Evolutionary conservation across 2,113 vertebrate genomes (phyloP).

Genomic region (Fulica atra): DNA sequence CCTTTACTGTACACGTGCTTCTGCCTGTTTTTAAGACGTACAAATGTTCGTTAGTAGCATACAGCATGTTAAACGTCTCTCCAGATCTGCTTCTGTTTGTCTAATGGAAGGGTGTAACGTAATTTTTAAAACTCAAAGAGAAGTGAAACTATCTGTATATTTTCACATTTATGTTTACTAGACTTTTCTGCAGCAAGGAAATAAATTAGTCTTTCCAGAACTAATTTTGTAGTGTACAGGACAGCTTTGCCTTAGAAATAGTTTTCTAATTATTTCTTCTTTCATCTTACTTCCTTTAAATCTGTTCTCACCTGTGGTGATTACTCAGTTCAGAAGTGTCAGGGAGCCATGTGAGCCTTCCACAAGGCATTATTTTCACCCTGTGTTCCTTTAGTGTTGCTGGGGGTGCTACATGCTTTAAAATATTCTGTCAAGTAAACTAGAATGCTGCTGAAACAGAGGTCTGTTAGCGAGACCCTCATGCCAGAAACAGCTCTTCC

Average conservation of each 20-base stretch:
- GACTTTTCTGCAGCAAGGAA: not conserved
- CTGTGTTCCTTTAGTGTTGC: not conserved
- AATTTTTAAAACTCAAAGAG: not conserved
- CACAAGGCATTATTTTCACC: not conserved
- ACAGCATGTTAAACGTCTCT: not conserved
- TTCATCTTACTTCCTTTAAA: not conserved
- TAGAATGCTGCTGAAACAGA: not conserved
- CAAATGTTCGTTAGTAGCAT: not conserved
- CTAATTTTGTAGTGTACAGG: not conserved
- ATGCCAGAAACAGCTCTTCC: not conserved
- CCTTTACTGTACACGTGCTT: not conserved
- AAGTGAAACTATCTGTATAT: not conserved
- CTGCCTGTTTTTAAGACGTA: not conserved
- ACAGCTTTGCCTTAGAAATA: not conserved
- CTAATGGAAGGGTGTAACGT: not conserved
- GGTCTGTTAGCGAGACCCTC: not conserved
- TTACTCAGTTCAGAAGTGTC: not conserved
- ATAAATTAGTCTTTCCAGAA: not conserved
- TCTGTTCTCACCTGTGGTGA: not conserved
- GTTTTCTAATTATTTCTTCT: not conserved
- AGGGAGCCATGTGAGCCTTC: not conserved
- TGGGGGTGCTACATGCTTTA: not conserved
- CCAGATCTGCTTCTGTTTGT: not conserved
- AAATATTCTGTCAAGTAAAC: not conserved
- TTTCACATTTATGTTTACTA: not conserved